Evolutionary conservation across 2,797 vertebrate species (phyloP).

Genomic region (Gallinago solitaria): DNA sequence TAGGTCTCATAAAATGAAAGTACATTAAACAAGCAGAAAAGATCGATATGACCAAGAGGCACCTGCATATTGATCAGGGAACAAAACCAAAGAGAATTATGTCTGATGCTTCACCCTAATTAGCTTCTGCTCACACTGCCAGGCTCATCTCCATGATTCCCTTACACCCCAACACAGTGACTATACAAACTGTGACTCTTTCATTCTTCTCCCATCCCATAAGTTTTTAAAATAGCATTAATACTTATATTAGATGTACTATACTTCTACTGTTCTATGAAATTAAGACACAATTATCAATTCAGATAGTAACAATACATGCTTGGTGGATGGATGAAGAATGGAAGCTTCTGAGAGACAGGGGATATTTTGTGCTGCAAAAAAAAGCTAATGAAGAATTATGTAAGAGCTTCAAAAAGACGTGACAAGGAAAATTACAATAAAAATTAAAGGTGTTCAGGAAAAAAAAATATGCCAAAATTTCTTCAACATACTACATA

Average conservation of each 20-base stretch:
- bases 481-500: not conserved
- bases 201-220: not conserved
- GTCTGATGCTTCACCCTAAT: not conserved
- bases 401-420: not conserved
- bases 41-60: slow-evolving; percentile 1
- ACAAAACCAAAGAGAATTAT: not conserved
- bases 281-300: not conserved
- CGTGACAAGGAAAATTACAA: not conserved
- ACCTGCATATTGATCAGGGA: slow-evolving; percentile 15
- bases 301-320: not conserved
- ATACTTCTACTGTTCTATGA: not conserved
- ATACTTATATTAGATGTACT: not conserved
- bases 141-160: not conserved
- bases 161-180: not conserved
- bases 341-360: not conserved
- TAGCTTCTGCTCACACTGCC: not conserved
- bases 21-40: slow-evolving; percentile 33
- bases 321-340: not conserved
- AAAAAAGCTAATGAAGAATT: not conserved
- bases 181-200: not conserved
- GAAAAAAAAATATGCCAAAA: not conserved
- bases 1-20: slow-evolving; percentile 24
- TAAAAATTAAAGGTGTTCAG: not conserved
- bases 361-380: not conserved
- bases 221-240: not conserved